Evolutionary conservation across 2,113 vertebrate species (phyloP), one percentile per base, ranked within the genome.

Genomic region (Crotalus horridus): DNA sequence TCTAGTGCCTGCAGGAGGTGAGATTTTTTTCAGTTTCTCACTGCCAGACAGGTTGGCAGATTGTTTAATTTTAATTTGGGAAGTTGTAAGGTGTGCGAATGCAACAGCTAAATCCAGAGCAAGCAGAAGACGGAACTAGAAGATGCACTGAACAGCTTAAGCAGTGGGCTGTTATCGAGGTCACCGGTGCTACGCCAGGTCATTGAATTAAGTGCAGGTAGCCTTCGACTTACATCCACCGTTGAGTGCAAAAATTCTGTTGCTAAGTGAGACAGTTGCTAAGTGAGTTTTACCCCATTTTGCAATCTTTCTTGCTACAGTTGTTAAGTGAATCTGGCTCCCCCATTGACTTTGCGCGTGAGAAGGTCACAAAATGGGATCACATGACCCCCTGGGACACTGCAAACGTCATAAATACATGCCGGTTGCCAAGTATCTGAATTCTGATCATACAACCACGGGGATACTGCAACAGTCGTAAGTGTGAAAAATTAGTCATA

Each of bases 31-130:
- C 96, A 94, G 94, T 91, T 97, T 96, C 97, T 95, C 95, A 26
- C 96, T 94, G 95, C 94, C n/a, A 97, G 93, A 96, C 96, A 92
- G 1, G 55, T 95, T 0, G 53, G 96, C 92, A 93, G 97, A 97
- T 96, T n/a, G 93, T 96, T 97, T 96, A 96, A 96, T 97, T 98
- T 97, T 95, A 96, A 96, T 96, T 96, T 96, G 94, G 88, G 93
- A 93, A 96, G 92, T 91, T 59, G 26, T 43, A 95, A 97, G 96
- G 97, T 97, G 96, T 87, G 90, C 55, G 90, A 97, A 97, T 53
- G 88, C 96, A 95, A 90, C 61, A 93, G 9, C 91, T 95, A 90
- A 90, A 93, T 95, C 93, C 93, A 94, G 89, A 90, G 87, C 39
- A 92, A 95, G 96, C 56, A 97, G 91, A 97, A 96, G 97, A 96